These are phyloP conservation scores for Delphinapterus leucas DNA, from an alignment of 2,113 vertebrate species.

Conservation along the genomic window DNA sequence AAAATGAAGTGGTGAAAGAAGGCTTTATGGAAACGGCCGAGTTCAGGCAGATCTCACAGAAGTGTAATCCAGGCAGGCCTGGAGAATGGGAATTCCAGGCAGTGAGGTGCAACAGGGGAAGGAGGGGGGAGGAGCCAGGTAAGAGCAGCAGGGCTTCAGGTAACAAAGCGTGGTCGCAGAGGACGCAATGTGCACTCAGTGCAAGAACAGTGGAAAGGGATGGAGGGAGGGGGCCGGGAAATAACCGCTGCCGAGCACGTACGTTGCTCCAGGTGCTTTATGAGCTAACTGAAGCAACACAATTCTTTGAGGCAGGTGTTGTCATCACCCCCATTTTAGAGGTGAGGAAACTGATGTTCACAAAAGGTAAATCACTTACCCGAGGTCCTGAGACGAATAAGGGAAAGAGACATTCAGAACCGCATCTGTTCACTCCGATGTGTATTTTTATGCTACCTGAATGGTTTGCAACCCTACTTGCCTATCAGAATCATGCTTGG, in stretches of 20 bases:
- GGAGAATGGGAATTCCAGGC: neutral
- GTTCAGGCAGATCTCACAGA: neutral
- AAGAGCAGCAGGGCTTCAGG: too few relatives aligned
- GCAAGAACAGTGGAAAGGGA: neutral
- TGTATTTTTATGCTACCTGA: neutral
- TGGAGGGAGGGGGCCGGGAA: neutral
- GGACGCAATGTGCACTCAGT: neutral
- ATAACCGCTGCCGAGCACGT: neutral
- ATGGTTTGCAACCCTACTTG: neutral
- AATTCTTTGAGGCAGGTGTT: neutral
- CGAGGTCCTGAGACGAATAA: neutral
- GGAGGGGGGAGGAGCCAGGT: neutral
- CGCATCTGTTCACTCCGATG: neutral
- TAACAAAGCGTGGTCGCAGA: neutral
- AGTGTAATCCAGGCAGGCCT: neutral
- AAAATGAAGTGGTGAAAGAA: too few relatives aligned
- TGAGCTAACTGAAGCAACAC: neutral
- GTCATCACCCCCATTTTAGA: neutral
- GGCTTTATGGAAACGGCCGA: fast-evolving
- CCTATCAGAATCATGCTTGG: neutral
- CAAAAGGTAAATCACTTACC: neutral
- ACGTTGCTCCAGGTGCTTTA: neutral
- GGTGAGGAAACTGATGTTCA: neutral
- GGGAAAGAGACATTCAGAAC: neutral
- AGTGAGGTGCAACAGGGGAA: neutral